Conservation (phyloP, 2,888 invertebrate species). For the Sylvicola cinctus region DNA sequence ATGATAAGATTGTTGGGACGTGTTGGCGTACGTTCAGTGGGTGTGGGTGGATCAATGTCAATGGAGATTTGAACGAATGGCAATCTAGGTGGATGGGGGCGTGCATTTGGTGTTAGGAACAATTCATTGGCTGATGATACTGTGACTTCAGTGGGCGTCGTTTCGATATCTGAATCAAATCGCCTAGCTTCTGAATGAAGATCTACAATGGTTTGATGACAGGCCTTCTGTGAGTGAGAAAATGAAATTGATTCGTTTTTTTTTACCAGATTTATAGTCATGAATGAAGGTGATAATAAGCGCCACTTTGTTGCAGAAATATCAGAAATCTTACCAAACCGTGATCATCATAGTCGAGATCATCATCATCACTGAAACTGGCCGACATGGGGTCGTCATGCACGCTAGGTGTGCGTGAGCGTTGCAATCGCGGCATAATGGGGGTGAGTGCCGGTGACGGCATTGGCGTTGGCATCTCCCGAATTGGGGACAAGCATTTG, state of each 20-base stretch:
- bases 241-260: not conserved
- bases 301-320: too few relatives aligned
- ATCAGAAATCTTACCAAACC: too few relatives aligned
- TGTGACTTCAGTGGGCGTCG: slow-evolving; percentile 19
- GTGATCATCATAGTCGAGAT: slow-evolving; percentile 17
- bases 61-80: slow-evolving; percentile 11
- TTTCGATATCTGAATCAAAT: slow-evolving; percentile 8
- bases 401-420: slow-evolving; percentile 15
- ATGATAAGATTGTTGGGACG: slow-evolving; percentile 33
- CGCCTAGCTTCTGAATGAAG: not conserved
- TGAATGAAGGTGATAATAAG: not conserved
- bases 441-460: slow-evolving; percentile 52
- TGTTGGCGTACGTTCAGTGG: slow-evolving; percentile 13
- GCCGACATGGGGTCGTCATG: slow-evolving; percentile 15
- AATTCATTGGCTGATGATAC: slow-evolving; percentile 18
- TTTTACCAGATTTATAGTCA: not conserved
- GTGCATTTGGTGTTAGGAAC: slow-evolving; percentile 26
- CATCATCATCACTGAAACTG: slow-evolving; percentile 27
- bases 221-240: not conserved
- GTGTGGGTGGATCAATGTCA: slow-evolving; percentile 17
- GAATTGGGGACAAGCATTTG: slow-evolving; percentile 60
- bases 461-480: slow-evolving; percentile 53
- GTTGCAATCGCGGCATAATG: slow-evolving; percentile 28
- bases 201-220: not conserved
- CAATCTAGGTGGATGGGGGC: slow-evolving; percentile 25